Percentiles rank a stretch among this genome's conserved stretches.
These are phyloP conservation scores for Gymnodraco acuticeps DNA, from an alignment of 2,797 vertebrate species.

Conservation along the genomic window DNA sequence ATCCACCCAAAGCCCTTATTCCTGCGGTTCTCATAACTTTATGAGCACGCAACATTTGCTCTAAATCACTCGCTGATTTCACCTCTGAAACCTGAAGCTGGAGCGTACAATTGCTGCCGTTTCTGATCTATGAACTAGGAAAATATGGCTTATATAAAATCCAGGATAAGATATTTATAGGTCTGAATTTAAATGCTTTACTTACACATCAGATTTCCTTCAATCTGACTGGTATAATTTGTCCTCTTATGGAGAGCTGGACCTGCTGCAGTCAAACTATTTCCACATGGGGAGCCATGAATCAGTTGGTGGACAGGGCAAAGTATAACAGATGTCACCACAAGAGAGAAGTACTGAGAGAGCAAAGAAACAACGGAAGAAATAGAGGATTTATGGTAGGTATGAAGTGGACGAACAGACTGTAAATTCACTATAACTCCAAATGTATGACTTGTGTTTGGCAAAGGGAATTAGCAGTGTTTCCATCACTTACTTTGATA, in stretches of 20 bases:
- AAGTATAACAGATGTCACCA: slow-evolving; percentile 22
- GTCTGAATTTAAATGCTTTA: neutral
- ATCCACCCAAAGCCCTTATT: slow-evolving; percentile 55
- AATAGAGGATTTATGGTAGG: neutral
- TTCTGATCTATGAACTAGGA: slow-evolving; percentile 16
- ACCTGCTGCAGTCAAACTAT: slow-evolving; percentile 50
- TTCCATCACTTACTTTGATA: no score
- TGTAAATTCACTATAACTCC: neutral
- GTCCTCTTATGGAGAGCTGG: slow-evolving; percentile 14
- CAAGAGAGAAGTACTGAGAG: neutral
- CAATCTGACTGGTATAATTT: neutral
- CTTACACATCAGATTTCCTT: neutral
- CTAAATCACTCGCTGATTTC: slow-evolving; percentile 20
- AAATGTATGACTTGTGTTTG: no score
- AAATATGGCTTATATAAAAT: slow-evolving; percentile 7
- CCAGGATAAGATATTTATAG: slow-evolving; percentile 2
- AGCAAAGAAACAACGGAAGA: neutral
- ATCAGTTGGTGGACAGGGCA: slow-evolving; percentile 32
- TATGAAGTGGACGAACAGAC: neutral
- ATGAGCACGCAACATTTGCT: slow-evolving; percentile 26
- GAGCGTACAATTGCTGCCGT: neutral
- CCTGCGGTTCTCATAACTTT: slow-evolving; percentile 17
- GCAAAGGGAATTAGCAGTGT: no score
- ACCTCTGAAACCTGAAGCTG: slow-evolving; percentile 13
- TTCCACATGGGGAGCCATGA: slow-evolving; percentile 59